These are phyloP conservation scores for Bostrychus sinensis DNA, from an alignment of 2,113 vertebrate genomes.

Conservation along the genomic window DNA sequence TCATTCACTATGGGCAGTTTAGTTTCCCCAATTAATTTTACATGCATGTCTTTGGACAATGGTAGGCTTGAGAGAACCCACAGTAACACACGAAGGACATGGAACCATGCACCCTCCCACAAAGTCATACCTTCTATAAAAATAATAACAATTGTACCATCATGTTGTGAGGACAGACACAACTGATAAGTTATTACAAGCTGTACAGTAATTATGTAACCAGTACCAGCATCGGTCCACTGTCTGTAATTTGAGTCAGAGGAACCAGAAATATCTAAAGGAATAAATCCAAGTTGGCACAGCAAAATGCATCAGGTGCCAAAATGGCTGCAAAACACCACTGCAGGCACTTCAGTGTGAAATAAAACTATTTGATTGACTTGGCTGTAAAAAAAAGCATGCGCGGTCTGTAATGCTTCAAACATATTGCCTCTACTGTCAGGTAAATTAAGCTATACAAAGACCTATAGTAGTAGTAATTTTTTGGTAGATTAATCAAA, in stretches of 20 bases:
- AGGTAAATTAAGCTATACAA: background rate
- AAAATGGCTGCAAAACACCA: conserved; percentile 1
- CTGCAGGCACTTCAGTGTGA: background rate
- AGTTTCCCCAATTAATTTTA: too few relatives aligned
- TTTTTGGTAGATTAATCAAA: background rate
- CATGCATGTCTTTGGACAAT: too few relatives aligned
- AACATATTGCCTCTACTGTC: background rate
- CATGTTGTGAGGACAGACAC: background rate
- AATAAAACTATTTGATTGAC: conserved; percentile 5
- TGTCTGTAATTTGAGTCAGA: background rate
- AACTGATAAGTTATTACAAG: background rate
- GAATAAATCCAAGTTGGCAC: conserved; percentile 1
- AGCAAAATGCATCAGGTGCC: background rate
- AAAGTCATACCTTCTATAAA: background rate
- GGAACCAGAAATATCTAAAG: background rate
- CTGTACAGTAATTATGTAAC: background rate
- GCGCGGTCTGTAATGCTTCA: background rate
- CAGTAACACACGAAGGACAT: background rate
- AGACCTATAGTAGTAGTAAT: background rate
- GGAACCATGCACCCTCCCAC: too few relatives aligned
- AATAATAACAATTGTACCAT: background rate
- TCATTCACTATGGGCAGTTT: too few relatives aligned
- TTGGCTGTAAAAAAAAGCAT: background rate
- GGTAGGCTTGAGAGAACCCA: too few relatives aligned
- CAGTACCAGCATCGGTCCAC: background rate